Conservation (phyloP, 2,113 vertebrate genomes). For the Myotis davidii region DNA sequence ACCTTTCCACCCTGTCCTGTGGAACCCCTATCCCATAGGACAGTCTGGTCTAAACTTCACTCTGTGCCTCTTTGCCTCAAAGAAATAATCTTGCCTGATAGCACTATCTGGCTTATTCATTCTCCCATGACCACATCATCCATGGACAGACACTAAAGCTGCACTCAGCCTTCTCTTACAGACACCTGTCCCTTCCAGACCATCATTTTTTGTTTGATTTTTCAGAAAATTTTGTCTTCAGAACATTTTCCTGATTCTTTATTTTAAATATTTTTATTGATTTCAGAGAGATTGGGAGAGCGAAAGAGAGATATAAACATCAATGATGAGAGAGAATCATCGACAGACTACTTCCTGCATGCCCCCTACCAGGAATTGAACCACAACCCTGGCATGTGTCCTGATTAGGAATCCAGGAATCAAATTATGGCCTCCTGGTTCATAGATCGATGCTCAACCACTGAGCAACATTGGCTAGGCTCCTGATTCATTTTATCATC, state of each 20-base stretch:
- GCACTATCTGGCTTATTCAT: not conserved
- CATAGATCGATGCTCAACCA: too few species aligned
- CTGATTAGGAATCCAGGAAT: too few species aligned
- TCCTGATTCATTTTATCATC: not conserved
- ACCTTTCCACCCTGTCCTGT: not conserved
- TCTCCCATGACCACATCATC: not conserved
- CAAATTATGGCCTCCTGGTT: too few species aligned
- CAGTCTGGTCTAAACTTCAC: not conserved
- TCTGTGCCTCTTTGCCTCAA: not conserved
- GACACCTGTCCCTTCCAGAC: not conserved
- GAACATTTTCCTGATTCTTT: not conserved
- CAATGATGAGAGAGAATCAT: too few species aligned
- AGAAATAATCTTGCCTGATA: not conserved
- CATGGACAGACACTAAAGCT: not conserved
- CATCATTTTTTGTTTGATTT: not conserved
- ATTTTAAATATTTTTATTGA: not conserved
- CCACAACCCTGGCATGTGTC: too few species aligned
- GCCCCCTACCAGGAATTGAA: too few species aligned
- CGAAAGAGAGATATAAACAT: too few species aligned
- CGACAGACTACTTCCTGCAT: too few species aligned
- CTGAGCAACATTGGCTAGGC: too few species aligned
- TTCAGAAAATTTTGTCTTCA: not conserved
- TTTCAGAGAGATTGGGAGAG: too few species aligned
- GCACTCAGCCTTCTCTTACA: not conserved
- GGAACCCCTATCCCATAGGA: not conserved